phyloP scores from a whole-genome alignment of 2,888 invertebrate species.

The Uropetala carovei region DNA sequence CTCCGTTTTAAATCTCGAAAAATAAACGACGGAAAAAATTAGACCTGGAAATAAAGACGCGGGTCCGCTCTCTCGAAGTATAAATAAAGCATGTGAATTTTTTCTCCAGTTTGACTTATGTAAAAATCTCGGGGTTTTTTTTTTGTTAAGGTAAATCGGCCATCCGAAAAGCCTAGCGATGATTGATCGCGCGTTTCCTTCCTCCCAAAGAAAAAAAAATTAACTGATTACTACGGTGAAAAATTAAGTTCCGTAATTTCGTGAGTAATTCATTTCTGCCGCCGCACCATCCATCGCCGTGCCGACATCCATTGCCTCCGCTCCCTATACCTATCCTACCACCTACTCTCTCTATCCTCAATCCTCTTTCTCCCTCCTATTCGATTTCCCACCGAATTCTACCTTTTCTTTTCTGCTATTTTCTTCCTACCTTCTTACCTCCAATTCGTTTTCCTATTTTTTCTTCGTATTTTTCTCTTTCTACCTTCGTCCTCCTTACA shows the following conservation, averaged over 20 bases:
- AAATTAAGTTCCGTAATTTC: constrained; percentile 5
- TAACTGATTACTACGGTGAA: constrained; percentile 25
- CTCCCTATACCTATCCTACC: neutral
- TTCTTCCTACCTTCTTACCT: neutral
- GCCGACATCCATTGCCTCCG: neutral
- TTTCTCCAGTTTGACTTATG: neutral
- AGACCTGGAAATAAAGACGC: neutral
- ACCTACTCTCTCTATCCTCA: neutral
- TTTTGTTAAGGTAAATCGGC: neutral
- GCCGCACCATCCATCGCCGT: neutral
- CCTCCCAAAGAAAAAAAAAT: neutral
- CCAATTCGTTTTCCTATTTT: neutral
- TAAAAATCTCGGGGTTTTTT: neutral
- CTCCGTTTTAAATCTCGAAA: neutral
- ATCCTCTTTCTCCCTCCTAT: neutral
- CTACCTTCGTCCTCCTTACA: neutral
- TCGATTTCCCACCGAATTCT: no score
- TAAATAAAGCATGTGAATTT: neutral
- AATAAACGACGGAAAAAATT: neutral
- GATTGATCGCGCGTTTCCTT: neutral
- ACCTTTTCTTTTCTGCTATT: neutral
- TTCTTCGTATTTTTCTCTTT: neutral
- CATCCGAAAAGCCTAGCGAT: neutral
- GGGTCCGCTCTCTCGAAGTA: neutral
- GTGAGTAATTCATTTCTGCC: neutral